Conservation (phyloP, 2,797 vertebrate genomes). For the Onychomys arenicola region DNA sequence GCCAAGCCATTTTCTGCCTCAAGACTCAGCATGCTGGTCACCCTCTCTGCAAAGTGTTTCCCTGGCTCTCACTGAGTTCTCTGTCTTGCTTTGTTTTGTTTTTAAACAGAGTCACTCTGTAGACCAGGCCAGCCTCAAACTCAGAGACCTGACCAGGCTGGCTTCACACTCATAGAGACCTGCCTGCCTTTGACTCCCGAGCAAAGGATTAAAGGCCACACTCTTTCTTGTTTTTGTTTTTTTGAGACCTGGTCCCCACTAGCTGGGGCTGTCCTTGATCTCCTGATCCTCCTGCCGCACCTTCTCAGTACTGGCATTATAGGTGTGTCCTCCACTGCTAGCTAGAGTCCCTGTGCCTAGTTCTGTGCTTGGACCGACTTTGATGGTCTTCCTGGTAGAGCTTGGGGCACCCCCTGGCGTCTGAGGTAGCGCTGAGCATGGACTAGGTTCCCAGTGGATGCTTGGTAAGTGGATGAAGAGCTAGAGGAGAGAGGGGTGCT, state of each 20-base stretch:
- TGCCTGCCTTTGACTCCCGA: background rate
- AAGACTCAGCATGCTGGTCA: background rate
- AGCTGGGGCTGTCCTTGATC: background rate
- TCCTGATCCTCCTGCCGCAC: background rate
- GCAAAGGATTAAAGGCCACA: background rate
- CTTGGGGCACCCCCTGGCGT: too few species aligned
- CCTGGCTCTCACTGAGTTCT: background rate
- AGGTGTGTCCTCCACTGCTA: background rate
- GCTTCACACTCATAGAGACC: background rate
- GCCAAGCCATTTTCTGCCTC: conserved; percentile 60
- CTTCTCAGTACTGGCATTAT: background rate
- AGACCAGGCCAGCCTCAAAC: background rate
- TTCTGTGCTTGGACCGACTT: background rate
- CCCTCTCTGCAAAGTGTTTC: conserved; percentile 45
- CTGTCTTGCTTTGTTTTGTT: background rate
- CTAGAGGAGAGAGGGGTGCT: background rate
- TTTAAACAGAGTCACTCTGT: background rate
- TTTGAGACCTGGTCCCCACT: background rate
- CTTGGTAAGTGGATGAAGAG: background rate
- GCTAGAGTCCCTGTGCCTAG: background rate
- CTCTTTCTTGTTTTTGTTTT: background rate
- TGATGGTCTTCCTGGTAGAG: background rate
- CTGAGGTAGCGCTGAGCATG: background rate
- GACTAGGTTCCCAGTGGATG: background rate
- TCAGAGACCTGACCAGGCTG: background rate